A percentile compares a stretch with the other conserved stretches of the same genome.
Evolutionary conservation across 2,113 vertebrate species (phyloP).

Genomic region (Elachura formosa): DNA sequence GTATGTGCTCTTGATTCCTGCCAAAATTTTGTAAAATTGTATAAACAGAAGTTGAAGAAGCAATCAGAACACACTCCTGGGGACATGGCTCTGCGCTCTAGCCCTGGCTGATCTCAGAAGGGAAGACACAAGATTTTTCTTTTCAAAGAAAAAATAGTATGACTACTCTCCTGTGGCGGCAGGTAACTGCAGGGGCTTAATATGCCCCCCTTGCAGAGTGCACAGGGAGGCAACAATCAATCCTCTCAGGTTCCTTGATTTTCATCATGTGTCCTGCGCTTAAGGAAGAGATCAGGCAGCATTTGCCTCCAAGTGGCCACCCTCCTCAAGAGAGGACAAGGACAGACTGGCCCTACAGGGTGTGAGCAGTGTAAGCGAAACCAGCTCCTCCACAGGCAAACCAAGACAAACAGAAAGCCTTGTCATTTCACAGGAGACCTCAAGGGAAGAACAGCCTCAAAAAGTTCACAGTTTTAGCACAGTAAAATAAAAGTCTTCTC

Average conservation of each 20-base stretch:
- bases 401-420: background rate
- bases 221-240: background rate
- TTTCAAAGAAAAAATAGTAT: background rate
- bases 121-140: constrained; percentile 18
- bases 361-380: background rate
- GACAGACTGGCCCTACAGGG: background rate
- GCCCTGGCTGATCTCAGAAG: constrained; percentile 21
- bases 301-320: background rate
- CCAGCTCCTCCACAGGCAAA: background rate
- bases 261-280: background rate
- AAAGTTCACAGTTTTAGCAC: background rate
- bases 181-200: background rate
- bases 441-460: background rate
- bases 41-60: constrained; percentile 78
- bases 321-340: background rate
- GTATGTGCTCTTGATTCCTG: constrained; percentile 78
- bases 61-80: constrained; percentile 66
- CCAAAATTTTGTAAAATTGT: constrained; percentile 76
- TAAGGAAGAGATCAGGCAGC: background rate
- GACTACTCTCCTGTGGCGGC: background rate
- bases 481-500: background rate
- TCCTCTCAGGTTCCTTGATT: background rate
- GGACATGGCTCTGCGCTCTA: constrained; percentile 37
- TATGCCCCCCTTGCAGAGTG: rapidly evolving
- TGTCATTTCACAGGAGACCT: background rate